Evolutionary conservation across 1,140 invertebrate species (phyloP).

Genomic region (Gerris buenoi): DNA sequence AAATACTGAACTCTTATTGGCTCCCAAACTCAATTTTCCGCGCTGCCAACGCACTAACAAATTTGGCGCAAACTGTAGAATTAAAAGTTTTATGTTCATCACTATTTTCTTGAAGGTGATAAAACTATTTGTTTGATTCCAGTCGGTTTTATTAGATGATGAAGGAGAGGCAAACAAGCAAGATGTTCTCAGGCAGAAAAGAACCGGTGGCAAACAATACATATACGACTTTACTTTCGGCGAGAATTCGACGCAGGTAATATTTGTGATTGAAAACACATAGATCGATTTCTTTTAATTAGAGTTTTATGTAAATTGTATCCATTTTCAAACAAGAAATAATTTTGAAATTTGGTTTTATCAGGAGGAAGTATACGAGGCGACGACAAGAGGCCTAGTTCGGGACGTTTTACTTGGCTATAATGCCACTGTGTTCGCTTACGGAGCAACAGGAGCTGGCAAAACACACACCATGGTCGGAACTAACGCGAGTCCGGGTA

Average conservation of each 20-base stretch:
- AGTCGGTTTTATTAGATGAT: slow-evolving; percentile 51
- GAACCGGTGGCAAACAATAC: slow-evolving; percentile 54
- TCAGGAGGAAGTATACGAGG: slow-evolving; percentile 70
- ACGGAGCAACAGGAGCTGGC: slow-evolving; percentile 84
- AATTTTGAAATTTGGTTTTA: no score
- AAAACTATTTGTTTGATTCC: slow-evolving; percentile 17
- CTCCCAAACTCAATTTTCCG: no score
- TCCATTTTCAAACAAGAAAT: no score
- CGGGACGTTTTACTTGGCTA: slow-evolving; percentile 80
- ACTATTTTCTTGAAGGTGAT: no score
- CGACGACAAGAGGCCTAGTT: slow-evolving; percentile 64
- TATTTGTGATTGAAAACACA: no score
- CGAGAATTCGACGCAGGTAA: slow-evolving; percentile 55
- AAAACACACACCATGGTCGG: slow-evolving; percentile 88
- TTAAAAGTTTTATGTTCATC: no score
- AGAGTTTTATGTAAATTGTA: no score
- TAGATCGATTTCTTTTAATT: no score
- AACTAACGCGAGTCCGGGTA: slow-evolving; percentile 48
- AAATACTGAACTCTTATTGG: no score
- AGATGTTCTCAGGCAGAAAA: slow-evolving; percentile 43
- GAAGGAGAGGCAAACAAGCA: slow-evolving; percentile 38
- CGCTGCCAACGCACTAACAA: no score
- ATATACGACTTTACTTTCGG: slow-evolving; percentile 74
- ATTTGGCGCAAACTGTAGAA: no score
- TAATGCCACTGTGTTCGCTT: slow-evolving; percentile 92